Conservation (phyloP, 2,113 vertebrate genomes). For the Pyxicephalus adspersus region DNA sequence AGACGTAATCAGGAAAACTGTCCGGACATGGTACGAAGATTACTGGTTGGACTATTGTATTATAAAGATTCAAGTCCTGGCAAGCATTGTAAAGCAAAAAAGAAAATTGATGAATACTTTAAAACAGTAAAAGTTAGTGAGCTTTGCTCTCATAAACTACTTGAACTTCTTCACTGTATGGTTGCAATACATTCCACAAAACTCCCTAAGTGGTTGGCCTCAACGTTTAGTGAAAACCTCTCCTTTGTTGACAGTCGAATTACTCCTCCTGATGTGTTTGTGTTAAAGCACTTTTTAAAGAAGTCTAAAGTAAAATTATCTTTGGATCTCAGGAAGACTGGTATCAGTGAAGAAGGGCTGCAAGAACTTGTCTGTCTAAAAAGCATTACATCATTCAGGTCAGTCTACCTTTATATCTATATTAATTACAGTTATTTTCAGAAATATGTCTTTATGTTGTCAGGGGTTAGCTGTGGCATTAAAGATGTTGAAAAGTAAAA, state of each 20-base stretch:
- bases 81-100: conserved; percentile 70
- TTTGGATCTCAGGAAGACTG: conserved; percentile 80
- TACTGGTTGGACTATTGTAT: conserved; percentile 81
- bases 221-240: conserved; percentile 72
- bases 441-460: not conserved
- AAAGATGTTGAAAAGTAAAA: too few relatives aligned
- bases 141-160: conserved; percentile 73
- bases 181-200: conserved; percentile 72
- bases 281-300: conserved; percentile 74
- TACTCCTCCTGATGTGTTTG: conserved; percentile 73
- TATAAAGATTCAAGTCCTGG: conserved; percentile 60
- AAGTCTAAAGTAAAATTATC: conserved; percentile 69
- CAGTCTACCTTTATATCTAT: not conserved
- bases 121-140: conserved; percentile 66
- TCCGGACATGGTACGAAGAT: conserved; percentile 78
- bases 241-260: conserved; percentile 79
- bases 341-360: conserved; percentile 78
- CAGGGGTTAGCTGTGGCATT: not conserved
- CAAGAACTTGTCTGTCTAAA: conserved; percentile 73
- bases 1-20: conserved; percentile 79
- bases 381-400: conserved; percentile 84
- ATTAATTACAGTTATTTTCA: too few relatives aligned
- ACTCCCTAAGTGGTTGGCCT: conserved; percentile 70
- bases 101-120: conserved; percentile 71
- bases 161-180: conserved; percentile 83